Percentiles rank a stretch among this genome's conserved stretches.
Conservation (phyloP, 2,888 invertebrate genomes). For the Teinopalpus imperialis region DNA sequence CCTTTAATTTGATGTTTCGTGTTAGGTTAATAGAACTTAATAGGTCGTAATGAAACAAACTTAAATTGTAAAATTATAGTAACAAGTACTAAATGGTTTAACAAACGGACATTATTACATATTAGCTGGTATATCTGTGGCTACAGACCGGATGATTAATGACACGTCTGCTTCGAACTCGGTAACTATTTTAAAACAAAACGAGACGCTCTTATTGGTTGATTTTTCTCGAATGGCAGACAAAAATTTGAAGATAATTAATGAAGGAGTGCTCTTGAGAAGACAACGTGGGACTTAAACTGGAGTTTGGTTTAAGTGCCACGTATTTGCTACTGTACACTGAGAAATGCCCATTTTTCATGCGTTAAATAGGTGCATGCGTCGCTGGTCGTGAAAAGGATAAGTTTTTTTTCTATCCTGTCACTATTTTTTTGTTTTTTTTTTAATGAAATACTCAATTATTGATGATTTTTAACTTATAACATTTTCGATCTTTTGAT, state of each 20-base stretch:
- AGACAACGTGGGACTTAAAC: conserved; percentile 55
- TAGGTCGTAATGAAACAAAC: no score
- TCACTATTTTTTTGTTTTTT: conserved; percentile 19
- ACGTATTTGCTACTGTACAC: conserved; percentile 57
- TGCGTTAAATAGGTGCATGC: conserved; percentile 56
- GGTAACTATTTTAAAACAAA: conserved; percentile 71
- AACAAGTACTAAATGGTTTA: conserved; percentile 3
- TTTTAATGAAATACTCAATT: conserved; percentile 8
- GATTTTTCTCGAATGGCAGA: conserved; percentile 71
- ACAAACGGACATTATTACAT: conserved; percentile 33
- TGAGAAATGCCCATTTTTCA: conserved; percentile 61
- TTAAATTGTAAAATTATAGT: background rate
- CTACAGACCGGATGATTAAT: conserved; percentile 63
- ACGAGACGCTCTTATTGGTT: conserved; percentile 57
- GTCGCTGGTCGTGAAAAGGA: conserved; percentile 30
- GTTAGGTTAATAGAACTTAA: no score
- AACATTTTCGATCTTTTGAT: no score
- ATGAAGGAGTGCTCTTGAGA: conserved; percentile 58
- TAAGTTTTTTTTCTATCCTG: no score
- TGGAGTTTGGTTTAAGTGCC: conserved; percentile 54
- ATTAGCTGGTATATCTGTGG: conserved; percentile 38
- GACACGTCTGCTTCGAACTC: conserved; percentile 59
- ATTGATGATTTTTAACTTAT: no score
- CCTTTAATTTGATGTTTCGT: no score
- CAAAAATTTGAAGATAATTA: conserved; percentile 70